Conservation (phyloP, 1,140 invertebrate species). For the Zaprionus camerounensis region DNA sequence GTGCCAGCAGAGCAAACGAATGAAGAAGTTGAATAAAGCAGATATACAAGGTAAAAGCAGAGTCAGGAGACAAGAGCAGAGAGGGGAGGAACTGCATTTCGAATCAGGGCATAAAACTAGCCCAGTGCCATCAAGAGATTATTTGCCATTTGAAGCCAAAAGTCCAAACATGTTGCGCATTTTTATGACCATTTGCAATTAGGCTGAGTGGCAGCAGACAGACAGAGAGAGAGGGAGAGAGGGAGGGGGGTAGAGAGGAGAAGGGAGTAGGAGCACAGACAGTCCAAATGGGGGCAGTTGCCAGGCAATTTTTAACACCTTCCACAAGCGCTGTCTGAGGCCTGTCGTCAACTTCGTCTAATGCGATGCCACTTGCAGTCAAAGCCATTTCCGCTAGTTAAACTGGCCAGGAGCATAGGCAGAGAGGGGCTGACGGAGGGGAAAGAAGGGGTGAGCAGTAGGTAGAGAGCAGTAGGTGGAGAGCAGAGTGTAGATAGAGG, state of each 20-base stretch:
- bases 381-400: constrained; percentile 77
- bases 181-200: constrained; percentile 79
- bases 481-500: too few species aligned
- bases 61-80: neutral
- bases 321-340: constrained; percentile 27
- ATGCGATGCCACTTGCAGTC: constrained; percentile 55
- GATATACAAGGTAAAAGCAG: neutral
- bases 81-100: neutral
- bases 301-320: constrained; percentile 72
- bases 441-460: too few species aligned
- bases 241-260: too few species aligned
- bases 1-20: neutral
- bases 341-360: constrained; percentile 33
- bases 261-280: neutral
- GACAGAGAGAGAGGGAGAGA: neutral
- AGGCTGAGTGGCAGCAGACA: constrained; percentile 55
- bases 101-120: neutral
- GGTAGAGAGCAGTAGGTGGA: too few species aligned
- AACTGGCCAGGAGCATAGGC: constrained; percentile 50
- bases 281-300: constrained; percentile 12
- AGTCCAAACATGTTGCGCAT: constrained; percentile 65
- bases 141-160: constrained; percentile 21
- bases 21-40: too few species aligned
- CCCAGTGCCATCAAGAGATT: neutral
- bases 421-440: constrained; percentile 5